Base-by-base conservation (phyloP, 2,113 vertebrate species). In the Archilochus colubris region DNA sequence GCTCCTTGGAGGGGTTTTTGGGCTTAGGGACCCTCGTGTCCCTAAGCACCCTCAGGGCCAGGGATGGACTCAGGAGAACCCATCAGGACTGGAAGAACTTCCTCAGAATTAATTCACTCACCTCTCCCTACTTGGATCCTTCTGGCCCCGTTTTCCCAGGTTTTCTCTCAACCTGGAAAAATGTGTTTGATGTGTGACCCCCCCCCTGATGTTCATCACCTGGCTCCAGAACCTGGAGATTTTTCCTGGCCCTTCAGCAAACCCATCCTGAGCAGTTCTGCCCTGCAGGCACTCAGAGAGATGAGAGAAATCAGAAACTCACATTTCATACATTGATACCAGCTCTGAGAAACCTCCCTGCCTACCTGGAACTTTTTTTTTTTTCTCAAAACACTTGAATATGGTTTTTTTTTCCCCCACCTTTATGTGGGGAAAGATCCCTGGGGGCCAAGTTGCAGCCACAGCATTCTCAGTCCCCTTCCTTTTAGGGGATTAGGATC, bases 341-440 rank as follows among this genome's bases (percentile, higher is more conserved):
- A 11, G 8, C 8, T 46, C 10, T 30, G 43, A 70, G 80, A 24
- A 38, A 38, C 15, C 15, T 31, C 44, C 0, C 0, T 18, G 44
- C 33, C 40, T 57, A 14, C 70, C 16, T 33, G 15, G 10, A 48
- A 2, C 67, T 44, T 28, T 9, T 12, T 27, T 12, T 27, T 44
- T 27, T 44, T 17, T 54, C 67, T 50, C 55, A 8, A 3, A 66
- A 31, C 5, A n/a, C 30, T 54, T 4, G 8, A 3, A 8, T 4
- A 6, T 4, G 10, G 6, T 73, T 10, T 9, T 21, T 21, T 15
- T 28, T 9, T 22, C 10, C 1, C 17, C 18, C 0, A 6, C 33
- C 16, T 0, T 2, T 1, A 9, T 8, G 14, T 3, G 36, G 36
- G 36, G 36, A 38, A 11, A 28, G 20, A 11, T 4, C 3, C 9